These are phyloP conservation scores for Caenorhabditis imperialis DNA, from an alignment of 2,888 invertebrate genomes.

Conservation along the genomic window DNA sequence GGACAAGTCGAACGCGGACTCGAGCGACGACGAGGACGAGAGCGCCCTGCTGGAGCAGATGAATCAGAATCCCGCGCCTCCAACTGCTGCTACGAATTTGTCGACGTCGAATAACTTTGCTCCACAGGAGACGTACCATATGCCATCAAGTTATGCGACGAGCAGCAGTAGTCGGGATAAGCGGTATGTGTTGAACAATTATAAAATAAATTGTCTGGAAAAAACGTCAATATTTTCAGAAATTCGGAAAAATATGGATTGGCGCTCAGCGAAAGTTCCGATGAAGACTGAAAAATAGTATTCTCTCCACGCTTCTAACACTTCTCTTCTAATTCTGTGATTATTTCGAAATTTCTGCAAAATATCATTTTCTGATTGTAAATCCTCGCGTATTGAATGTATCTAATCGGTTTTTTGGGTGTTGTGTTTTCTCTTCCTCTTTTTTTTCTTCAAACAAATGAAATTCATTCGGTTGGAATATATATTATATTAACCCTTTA, in stretches of 20 bases:
- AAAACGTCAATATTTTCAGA: not conserved
- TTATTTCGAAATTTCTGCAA: too few species aligned
- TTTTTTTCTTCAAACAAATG: too few species aligned
- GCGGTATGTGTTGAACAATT: not conserved
- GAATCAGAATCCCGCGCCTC: conserved; percentile 1
- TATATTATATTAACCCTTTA: too few species aligned
- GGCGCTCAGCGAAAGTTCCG: conserved; percentile 64
- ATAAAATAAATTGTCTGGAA: not conserved
- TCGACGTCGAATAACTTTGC: too few species aligned
- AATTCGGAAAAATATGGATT: conserved; percentile 52
- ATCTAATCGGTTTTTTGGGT: too few species aligned
- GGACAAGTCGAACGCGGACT: conserved; percentile 22
- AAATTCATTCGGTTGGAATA: too few species aligned
- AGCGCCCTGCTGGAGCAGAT: conserved; percentile 21
- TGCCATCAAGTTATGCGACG: not conserved
- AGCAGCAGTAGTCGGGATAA: not conserved
- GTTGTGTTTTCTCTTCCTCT: too few species aligned
- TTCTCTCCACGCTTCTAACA: too few species aligned
- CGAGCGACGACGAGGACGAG: conserved; percentile 31
- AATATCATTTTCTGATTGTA: too few species aligned
- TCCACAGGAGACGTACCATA: not conserved
- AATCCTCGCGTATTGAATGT: too few species aligned
- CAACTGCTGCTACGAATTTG: conserved; percentile 1
- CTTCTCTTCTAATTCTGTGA: too few species aligned
- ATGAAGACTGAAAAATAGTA: too few species aligned